Base-by-base conservation (phyloP, 2,113 vertebrate genomes). In the Donacobius atricapilla region DNA sequence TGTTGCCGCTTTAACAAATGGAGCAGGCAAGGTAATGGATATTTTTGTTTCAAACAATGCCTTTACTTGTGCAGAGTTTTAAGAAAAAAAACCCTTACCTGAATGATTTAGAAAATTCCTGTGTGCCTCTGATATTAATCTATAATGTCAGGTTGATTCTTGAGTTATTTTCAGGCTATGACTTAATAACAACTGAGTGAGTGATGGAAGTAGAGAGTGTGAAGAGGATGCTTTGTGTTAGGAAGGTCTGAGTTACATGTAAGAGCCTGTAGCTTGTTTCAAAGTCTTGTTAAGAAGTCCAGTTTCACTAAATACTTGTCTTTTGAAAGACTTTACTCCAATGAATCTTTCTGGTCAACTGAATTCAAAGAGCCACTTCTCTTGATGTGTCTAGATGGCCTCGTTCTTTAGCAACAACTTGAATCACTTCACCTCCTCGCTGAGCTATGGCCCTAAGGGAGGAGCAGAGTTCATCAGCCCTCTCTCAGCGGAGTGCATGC, bases 321-420 rank as follows among this genome's bases (percentile, higher is more conserved):
- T 47, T 51, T 60, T 27, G 14, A 71, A 94, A n/a, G 45, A 56
- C 5, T 39, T 51, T 91, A 27, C 44, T 79, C 21, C 27, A 18
- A 1, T 89, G 50, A 69, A 58, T 93, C 42, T 23, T 89, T 73
- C 50, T 79, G 47, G 33, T 66, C 58, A 69, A 13, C 9, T 53
- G 69, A 21, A 77, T 85, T 95, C 3, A 42, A 72, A 93, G 95
- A 93, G 15, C 76, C 48, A 24, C 65, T 71, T 83, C 78, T 96
- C 65, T 95, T 93, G 58, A 48, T 83, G 16, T 71, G 37, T 97
- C 35, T 98, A 99, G 99, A 98, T 99, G 57, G 98, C 99, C 40
- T 99, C 99, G 1, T 99, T 99, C 98, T 99, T 99, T 94, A 99
- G 98, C 97, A 99, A 99, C 98, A 99, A 99, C 76, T 96, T 99